Evolutionary conservation across 2,888 invertebrate species (phyloP).

Genomic region (Artemia sinica): DNA sequence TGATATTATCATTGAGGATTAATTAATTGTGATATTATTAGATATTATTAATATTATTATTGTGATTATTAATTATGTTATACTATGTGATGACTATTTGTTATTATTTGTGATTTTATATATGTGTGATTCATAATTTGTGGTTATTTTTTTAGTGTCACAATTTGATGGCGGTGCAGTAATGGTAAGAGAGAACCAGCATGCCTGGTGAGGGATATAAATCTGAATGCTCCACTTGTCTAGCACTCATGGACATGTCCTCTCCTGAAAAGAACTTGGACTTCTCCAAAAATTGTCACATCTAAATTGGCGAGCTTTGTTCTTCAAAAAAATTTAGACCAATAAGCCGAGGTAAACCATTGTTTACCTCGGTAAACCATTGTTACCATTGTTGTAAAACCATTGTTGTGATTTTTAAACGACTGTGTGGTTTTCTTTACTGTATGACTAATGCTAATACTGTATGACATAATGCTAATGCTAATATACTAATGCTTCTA

Average conservation of each 20-base stretch:
- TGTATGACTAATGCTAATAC: too few species aligned
- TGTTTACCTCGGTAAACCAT: too few species aligned
- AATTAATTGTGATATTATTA: too few species aligned
- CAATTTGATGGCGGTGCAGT: slow-evolving; percentile 42
- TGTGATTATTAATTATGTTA: too few species aligned
- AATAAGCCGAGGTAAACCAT: slow-evolving; percentile 58
- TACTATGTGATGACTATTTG: too few species aligned
- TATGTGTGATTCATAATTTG: too few species aligned
- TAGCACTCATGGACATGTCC: slow-evolving; percentile 85
- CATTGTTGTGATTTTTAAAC: not conserved
- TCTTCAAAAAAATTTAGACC: slow-evolving; percentile 57
- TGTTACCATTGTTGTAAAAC: not conserved
- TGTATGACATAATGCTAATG: too few species aligned
- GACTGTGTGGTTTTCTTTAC: not conserved
- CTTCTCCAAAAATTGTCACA: slow-evolving; percentile 66
- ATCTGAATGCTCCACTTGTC: slow-evolving; percentile 75
- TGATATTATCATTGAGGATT: too few species aligned
- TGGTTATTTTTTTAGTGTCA: too few species aligned
- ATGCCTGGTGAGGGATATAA: slow-evolving; percentile 87
- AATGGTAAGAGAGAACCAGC: slow-evolving; percentile 79
- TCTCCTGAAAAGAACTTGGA: slow-evolving; percentile 51
- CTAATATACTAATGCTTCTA: too few species aligned
- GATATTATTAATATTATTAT: too few species aligned
- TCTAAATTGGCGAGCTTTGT: slow-evolving; percentile 70
- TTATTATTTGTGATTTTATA: too few species aligned